phyloP scores from a whole-genome alignment of 2,797 vertebrate genomes.

The Lepidocolaptes lacrymiger region DNA sequence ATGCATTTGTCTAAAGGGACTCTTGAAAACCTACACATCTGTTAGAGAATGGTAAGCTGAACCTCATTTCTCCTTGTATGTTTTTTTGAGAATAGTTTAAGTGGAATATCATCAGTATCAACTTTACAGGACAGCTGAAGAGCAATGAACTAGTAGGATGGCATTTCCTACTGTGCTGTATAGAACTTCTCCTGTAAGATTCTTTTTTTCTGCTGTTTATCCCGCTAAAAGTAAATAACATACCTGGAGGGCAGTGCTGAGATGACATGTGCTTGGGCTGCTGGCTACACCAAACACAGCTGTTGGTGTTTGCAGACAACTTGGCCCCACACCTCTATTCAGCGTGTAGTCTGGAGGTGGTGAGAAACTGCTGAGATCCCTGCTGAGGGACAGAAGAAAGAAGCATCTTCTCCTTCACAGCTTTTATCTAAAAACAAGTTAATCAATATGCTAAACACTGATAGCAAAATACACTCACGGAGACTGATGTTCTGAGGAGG shows the following conservation, averaged over 20 bases:
- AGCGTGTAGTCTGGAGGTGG: slow-evolving; percentile 40
- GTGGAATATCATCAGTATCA: background rate
- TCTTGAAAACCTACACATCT: background rate
- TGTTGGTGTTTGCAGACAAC: slow-evolving; percentile 51
- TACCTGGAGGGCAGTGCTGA: slow-evolving; percentile 29
- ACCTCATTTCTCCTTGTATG: background rate
- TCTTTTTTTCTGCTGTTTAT: slow-evolving; percentile 9
- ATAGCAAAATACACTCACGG: slow-evolving; percentile 18
- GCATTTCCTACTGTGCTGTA: background rate
- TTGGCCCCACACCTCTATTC: slow-evolving; percentile 38
- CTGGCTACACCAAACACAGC: slow-evolving; percentile 56
- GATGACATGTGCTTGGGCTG: slow-evolving; percentile 73
- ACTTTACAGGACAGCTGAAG: background rate
- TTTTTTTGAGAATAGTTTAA: background rate
- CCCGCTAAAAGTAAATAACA: background rate
- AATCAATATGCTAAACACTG: slow-evolving; percentile 69
- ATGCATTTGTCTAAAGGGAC: background rate
- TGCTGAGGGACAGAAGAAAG: slow-evolving; percentile 62
- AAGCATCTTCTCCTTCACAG: slow-evolving; percentile 41
- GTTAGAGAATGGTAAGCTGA: background rate
- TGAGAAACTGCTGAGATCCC: slow-evolving; percentile 59
- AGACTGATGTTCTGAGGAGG: slow-evolving; percentile 23
- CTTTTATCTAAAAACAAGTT: slow-evolving; percentile 65
- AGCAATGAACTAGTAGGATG: background rate
- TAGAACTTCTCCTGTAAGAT: background rate